These are phyloP conservation scores for Leucosticte australis DNA, from an alignment of 2,113 vertebrate species.

Conservation along the genomic window DNA sequence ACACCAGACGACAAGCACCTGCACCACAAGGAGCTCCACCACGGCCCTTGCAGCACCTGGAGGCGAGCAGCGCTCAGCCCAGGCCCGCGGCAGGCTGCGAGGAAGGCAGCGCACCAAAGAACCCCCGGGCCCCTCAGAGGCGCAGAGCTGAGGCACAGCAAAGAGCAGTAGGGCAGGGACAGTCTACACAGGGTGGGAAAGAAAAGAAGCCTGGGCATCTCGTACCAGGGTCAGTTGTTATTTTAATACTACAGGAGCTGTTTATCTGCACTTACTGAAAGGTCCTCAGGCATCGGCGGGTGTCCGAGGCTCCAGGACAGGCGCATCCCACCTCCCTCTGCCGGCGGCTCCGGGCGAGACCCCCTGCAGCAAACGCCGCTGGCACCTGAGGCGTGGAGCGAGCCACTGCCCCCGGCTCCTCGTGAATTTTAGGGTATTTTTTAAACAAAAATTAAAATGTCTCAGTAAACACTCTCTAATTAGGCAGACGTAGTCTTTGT, in stretches of 20 bases:
- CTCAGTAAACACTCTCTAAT: not conserved
- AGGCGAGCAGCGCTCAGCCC: rapidly evolving
- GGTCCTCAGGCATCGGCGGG: not conserved
- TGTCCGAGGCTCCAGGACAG: not conserved
- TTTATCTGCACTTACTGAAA: not conserved
- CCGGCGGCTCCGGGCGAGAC: not conserved
- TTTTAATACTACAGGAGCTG: not conserved
- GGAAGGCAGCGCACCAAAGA: not conserved
- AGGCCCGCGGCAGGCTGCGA: rapidly evolving
- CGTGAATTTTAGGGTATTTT: rapidly evolving
- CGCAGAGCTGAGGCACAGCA: not conserved
- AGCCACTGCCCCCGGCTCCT: not conserved
- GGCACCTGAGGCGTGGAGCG: rapidly evolving
- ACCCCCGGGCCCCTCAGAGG: not conserved
- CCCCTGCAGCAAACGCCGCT: not conserved
- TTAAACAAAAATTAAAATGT: not conserved
- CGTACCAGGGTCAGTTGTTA: not conserved
- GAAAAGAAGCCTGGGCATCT: not conserved
- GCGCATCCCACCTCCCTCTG: not conserved
- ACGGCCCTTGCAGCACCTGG: not conserved
- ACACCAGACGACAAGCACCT: not conserved
- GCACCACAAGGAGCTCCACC: not conserved
- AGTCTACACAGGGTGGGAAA: rapidly evolving
- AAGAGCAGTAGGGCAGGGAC: not conserved
- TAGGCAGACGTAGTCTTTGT: not conserved